phyloP scores from a whole-genome alignment of 37 sponge, comb jelly and placozoan genomes.

The Hormiphora californensis region DNA sequence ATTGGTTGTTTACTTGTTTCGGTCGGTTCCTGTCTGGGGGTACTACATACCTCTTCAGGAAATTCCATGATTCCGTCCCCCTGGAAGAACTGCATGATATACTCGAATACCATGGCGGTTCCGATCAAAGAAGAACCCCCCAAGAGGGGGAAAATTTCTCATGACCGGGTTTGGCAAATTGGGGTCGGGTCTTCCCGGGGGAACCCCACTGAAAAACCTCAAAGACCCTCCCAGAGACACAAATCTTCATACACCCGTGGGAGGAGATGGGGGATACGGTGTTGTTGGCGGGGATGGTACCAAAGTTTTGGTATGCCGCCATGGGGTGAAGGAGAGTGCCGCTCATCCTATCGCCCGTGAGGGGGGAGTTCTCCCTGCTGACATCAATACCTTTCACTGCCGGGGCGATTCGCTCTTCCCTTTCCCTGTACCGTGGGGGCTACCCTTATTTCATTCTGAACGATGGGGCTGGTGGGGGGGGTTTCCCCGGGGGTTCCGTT shows the following conservation, averaged over 20 bases:
- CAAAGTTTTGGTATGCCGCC: background rate
- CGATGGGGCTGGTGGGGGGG: too few relatives aligned
- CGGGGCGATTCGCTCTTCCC: background rate
- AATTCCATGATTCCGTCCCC: constrained; percentile 20
- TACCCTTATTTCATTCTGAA: too few relatives aligned
- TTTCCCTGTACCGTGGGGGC: too few relatives aligned
- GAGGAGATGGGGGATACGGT: background rate
- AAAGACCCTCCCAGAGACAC: background rate
- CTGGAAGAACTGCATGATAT: constrained; percentile 36
- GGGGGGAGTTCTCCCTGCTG: background rate
- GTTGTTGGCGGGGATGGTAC: background rate
- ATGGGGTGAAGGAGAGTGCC: background rate
- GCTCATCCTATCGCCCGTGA: background rate
- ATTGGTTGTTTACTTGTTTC: too few relatives aligned
- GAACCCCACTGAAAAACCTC: too few relatives aligned
- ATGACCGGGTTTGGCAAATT: too few relatives aligned
- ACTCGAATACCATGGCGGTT: constrained; percentile 13
- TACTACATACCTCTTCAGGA: background rate
- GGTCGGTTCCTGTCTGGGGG: too few relatives aligned
- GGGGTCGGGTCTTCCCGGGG: too few relatives aligned
- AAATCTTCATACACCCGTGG: background rate
- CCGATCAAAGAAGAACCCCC: constrained; percentile 29
- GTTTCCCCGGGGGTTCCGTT: too few relatives aligned
- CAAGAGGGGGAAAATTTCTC: background rate
- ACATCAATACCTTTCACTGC: background rate